These are phyloP conservation scores for Ceratina calcarata DNA, from an alignment of 1,140 invertebrate species.

Conservation along the genomic window DNA sequence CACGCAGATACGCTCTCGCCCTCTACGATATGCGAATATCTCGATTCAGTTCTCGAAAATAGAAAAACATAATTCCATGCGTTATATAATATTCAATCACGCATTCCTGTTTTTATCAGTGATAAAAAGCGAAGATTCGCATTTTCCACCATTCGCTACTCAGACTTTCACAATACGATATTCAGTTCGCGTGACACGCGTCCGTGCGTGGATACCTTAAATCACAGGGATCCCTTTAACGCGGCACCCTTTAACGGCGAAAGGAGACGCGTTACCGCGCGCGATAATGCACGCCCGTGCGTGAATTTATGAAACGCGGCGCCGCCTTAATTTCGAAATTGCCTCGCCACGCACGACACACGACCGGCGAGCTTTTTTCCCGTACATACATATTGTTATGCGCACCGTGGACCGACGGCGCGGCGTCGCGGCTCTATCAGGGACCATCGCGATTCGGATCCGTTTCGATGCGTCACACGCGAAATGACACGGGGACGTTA, in stretches of 20 bases:
- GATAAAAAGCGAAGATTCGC: no score
- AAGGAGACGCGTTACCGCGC: not conserved
- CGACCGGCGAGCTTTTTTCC: no score
- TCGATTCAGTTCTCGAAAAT: no score
- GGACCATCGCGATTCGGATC: slow-evolving; percentile 5
- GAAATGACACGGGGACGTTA: slow-evolving; percentile 5
- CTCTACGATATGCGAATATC: no score
- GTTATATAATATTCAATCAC: no score
- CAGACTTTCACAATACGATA: slow-evolving; percentile 2
- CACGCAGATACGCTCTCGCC: not conserved
- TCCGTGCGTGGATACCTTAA: slow-evolving; percentile 40
- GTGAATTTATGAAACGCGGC: slow-evolving; percentile 28
- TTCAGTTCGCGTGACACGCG: slow-evolving; percentile 46
- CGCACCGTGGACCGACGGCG: not conserved
- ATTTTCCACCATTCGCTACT: not conserved
- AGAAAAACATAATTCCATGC: not conserved
- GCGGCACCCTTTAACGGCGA: slow-evolving; percentile 16
- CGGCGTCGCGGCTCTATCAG: not conserved
- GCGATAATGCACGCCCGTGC: slow-evolving; percentile 12
- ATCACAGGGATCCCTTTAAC: slow-evolving; percentile 34
- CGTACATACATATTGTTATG: not conserved
- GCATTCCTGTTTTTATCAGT: no score
- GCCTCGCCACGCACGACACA: slow-evolving; percentile 21
- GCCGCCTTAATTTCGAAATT: slow-evolving; percentile 47
- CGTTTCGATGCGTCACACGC: not conserved